A percentile compares a stretch with the other conserved stretches of the same genome.
Conservation (phyloP, 2,888 invertebrate species). For the Ennomos quercinarius region DNA sequence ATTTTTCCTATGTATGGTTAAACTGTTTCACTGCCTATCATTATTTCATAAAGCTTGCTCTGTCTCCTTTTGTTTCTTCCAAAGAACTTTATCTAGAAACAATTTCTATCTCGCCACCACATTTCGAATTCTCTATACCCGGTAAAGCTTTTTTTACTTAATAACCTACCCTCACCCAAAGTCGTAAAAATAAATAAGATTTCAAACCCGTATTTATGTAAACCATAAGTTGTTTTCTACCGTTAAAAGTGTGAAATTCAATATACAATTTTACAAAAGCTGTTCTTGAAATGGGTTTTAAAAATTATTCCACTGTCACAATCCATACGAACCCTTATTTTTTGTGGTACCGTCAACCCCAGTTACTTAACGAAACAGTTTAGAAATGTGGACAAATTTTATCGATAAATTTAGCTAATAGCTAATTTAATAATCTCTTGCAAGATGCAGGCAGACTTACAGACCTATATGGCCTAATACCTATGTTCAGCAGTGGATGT, state of each 20-base stretch:
- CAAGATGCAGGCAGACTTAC: too few species aligned
- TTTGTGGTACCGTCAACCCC: conserved; percentile 76
- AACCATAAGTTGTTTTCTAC: conserved; percentile 61
- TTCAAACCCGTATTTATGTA: conserved; percentile 58
- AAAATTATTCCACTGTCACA: conserved; percentile 74
- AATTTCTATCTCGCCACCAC: too few species aligned
- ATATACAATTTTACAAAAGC: conserved; percentile 70
- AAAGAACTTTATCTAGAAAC: too few species aligned
- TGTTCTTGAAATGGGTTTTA: conserved; percentile 61
- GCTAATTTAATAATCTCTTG: too few species aligned
- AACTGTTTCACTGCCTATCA: too few species aligned
- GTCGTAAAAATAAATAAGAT: conserved; percentile 2
- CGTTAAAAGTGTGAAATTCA: conserved; percentile 70
- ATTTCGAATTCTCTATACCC: too few species aligned
- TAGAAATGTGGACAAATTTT: conserved; percentile 51
- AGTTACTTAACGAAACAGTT: conserved; percentile 65
- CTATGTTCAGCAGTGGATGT: too few species aligned
- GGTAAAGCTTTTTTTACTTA: too few species aligned
- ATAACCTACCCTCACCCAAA: background rate
- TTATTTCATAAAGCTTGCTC: too few species aligned
- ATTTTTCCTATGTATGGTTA: too few species aligned
- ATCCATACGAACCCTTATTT: conserved; percentile 63
- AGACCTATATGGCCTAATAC: too few species aligned
- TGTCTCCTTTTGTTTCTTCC: too few species aligned
- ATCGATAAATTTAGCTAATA: conserved; percentile 22